Evolutionary conservation across 1,140 invertebrate species (phyloP), one percentile per base, ranked within the genome.

Genomic region (Yoshiicerus persimilis): DNA sequence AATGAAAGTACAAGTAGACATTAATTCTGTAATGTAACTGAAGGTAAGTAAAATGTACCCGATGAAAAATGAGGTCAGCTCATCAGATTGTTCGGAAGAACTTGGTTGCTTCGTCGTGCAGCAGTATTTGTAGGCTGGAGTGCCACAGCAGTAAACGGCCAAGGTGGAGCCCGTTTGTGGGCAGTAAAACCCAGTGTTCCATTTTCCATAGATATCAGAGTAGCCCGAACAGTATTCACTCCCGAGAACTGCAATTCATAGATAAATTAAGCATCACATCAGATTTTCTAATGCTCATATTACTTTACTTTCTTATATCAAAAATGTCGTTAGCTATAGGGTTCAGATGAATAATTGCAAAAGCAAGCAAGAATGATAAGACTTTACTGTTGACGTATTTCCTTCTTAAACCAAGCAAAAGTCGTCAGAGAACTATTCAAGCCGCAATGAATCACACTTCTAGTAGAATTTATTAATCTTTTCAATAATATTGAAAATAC

Each of bases 141-240:
- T 92, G n/a, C 93, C 93, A 87, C 93, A 93, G 89, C 93, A 93
- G 87, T 92, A 93, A 9, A 93, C 91, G 16, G 91, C 91, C 30
- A 92, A 90, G 16, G 90, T 91, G 20, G 90, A 89, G 27, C 92
- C 92, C 62, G 91, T 90, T 13, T 90, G 91, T n/a, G 93, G 93
- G 89, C 93, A 93, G 47, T 92, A 92, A 87, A 93, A 93, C 0
- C 93, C 93, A 32, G 92, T 93, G 89, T 93, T 93, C 93, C 93
- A 93, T 87, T 93, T 92, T 25, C 93, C 92, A 86, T 92, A 92
- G 32, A 89, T 89, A 87, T 93, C 93, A 10, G 91, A 91, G 89
- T 92, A 93, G 10, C 93, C 93, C 2, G 93, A 92, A 87, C 93
- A 93, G 89, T 92, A 93, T 34, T 93, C 92, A 10, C 90, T 88